Percentiles rank a stretch among this genome's conserved stretches.
These are phyloP conservation scores for human DNA, from an alignment of 2,113 vertebrate genomes.

Conservation along the genomic window DNA sequence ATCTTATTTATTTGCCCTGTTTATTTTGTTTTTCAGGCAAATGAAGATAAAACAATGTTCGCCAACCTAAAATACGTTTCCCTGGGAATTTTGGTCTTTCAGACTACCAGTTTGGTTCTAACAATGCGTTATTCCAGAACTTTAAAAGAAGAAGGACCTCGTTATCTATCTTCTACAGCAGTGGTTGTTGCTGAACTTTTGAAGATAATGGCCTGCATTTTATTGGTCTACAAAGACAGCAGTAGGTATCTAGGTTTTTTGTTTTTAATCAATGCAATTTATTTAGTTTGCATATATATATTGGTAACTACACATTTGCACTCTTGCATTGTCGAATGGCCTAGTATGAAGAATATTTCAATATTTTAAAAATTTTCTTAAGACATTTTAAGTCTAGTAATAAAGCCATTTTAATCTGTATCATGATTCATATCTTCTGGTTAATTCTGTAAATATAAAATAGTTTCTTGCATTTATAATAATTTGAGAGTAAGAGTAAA, in stretches of 20 bases:
- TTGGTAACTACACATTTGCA: background rate
- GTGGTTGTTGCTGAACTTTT: conserved; percentile 96
- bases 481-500: conserved; percentile 26
- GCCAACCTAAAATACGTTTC: conserved; percentile 96
- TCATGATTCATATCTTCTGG: background rate
- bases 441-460: conserved; percentile 1
- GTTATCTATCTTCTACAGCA: conserved; percentile 97
- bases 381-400: background rate
- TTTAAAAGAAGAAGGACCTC: conserved; percentile 94
- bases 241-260: conserved; percentile 87
- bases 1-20: conserved; percentile 43
- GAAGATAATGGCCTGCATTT: conserved; percentile 94
- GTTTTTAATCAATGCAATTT: background rate
- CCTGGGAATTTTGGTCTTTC: conserved; percentile 96
- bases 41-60: conserved; percentile 84
- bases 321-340: conserved; percentile 26
- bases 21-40: conserved; percentile 81
- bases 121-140: conserved; percentile 99
- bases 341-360: background rate
- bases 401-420: background rate
- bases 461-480: background rate
- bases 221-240: conserved; percentile 96
- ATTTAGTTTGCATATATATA: conserved; percentile 2
- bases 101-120: conserved; percentile 97
- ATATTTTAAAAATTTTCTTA: background rate